phyloP scores from a whole-genome alignment of 2,797 vertebrate genomes.

The Taenioides sp. region DNA sequence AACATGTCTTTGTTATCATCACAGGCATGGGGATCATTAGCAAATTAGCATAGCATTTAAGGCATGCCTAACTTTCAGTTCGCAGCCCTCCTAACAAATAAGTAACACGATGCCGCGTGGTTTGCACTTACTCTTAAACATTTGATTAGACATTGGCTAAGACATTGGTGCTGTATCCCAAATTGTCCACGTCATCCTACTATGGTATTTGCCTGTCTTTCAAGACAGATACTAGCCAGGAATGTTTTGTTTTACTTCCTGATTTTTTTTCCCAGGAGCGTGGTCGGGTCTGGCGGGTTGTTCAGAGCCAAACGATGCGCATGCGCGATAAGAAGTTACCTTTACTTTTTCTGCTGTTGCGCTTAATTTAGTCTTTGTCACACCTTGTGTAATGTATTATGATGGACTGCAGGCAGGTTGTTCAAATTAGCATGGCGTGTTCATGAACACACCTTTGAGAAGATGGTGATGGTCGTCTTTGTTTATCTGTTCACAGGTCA shows the following conservation, averaged over 20 bases:
- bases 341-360: background rate
- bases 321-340: slow-evolving; percentile 26
- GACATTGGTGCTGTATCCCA: slow-evolving; percentile 36
- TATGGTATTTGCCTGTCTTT: slow-evolving; percentile 33
- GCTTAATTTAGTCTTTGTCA: background rate
- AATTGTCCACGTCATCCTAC: slow-evolving; percentile 50
- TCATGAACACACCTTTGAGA: slow-evolving; percentile 81
- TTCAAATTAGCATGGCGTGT: background rate
- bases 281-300: slow-evolving; percentile 41
- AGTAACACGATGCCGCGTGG: background rate
- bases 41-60: slow-evolving; percentile 28
- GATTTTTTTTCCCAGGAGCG: slow-evolving; percentile 52
- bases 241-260: slow-evolving; percentile 79
- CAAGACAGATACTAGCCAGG: slow-evolving; percentile 28
- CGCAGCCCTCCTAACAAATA: background rate
- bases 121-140: slow-evolving; percentile 62
- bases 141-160: slow-evolving; percentile 29
- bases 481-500: slow-evolving; percentile 84
- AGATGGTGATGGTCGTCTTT: slow-evolving; percentile 81
- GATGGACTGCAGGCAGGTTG: background rate
- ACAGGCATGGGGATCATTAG: slow-evolving; percentile 17
- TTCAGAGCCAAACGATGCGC: slow-evolving; percentile 39
- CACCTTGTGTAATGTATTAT: background rate
- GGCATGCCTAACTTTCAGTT: slow-evolving; percentile 17
- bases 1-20: slow-evolving; percentile 5